Evolutionary conservation across 2,888 invertebrate species (phyloP).

Genomic region (Mystacides longicornis): DNA sequence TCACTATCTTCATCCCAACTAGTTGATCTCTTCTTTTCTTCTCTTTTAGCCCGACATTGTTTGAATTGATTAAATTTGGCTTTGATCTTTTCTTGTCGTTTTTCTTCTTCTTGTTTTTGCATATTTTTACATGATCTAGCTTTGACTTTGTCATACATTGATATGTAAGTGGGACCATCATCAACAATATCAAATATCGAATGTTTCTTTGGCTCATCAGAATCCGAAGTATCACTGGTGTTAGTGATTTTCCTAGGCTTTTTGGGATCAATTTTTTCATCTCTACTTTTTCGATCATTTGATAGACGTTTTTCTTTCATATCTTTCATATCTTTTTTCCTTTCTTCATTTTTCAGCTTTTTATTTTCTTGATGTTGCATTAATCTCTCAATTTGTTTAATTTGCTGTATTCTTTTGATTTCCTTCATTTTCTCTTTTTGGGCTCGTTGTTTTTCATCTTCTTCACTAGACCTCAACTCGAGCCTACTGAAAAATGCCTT

Average conservation of each 20-base stretch:
- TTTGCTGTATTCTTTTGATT: constrained; percentile 47
- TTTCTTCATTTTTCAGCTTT: constrained; percentile 41
- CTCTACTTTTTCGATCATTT: constrained; percentile 46
- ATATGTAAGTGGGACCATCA: constrained; percentile 85
- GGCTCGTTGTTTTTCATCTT: constrained; percentile 51
- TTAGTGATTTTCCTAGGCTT: constrained; percentile 39
- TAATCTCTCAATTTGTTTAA: constrained; percentile 46
- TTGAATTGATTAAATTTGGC: constrained; percentile 85
- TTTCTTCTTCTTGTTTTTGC: constrained; percentile 87
- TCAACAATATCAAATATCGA: constrained; percentile 87
- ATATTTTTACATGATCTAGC: constrained; percentile 89
- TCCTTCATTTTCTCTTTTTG: constrained; percentile 50
- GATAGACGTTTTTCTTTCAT: constrained; percentile 42
- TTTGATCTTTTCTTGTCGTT: constrained; percentile 76
- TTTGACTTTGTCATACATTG: constrained; percentile 97
- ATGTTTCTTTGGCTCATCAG: constrained; percentile 80
- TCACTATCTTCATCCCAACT: constrained; percentile 87
- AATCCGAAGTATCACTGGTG: constrained; percentile 63
- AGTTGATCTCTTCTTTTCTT: constrained; percentile 81
- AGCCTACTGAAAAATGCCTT: constrained; percentile 53
- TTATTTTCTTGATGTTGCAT: constrained; percentile 42
- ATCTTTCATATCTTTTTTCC: constrained; percentile 41
- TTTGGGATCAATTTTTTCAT: constrained; percentile 44
- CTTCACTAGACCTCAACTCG: constrained; percentile 52
- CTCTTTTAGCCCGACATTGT: constrained; percentile 78